Evolutionary conservation across 2,888 invertebrate genomes (phyloP).

Genomic region (Zygothrica quintamaculata): DNA sequence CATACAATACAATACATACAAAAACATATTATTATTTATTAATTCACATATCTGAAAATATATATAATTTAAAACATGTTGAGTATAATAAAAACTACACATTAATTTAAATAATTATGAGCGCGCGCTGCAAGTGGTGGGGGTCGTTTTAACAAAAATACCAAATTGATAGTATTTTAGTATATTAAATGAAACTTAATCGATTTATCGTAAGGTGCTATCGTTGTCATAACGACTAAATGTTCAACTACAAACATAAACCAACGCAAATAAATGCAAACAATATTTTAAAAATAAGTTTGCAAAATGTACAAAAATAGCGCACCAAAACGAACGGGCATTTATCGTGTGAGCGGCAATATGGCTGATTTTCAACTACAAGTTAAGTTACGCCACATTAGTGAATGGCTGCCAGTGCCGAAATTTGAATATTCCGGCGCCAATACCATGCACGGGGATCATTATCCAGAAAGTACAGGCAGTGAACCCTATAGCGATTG

Average conservation of each 20-base stretch:
- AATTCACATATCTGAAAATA: background rate
- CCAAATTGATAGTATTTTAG: constrained; percentile 2
- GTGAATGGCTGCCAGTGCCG: constrained; percentile 82
- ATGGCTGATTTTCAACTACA: constrained; percentile 64
- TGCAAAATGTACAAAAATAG: constrained; percentile 36
- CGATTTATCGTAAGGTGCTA: constrained; percentile 19
- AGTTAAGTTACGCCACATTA: constrained; percentile 69
- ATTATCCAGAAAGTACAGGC: constrained; percentile 35
- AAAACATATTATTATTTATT: background rate
- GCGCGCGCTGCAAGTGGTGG: background rate
- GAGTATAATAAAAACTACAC: no score
- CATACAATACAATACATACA: background rate
- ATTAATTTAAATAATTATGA: background rate
- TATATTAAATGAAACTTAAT: constrained; percentile 1
- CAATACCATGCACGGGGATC: constrained; percentile 8
- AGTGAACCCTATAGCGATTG: constrained; percentile 35
- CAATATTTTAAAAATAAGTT: constrained; percentile 15
- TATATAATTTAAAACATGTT: constrained; percentile 1
- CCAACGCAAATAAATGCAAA: constrained; percentile 43
- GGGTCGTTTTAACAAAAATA: constrained; percentile 16
- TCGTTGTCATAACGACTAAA: constrained; percentile 57
- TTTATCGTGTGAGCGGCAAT: constrained; percentile 79
- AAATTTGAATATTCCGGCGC: constrained; percentile 74
- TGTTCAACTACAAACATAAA: constrained; percentile 16
- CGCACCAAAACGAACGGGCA: constrained; percentile 76